These are phyloP conservation scores for Cervus canadensis DNA, from an alignment of 2,113 vertebrate genomes.

Conservation along the genomic window DNA sequence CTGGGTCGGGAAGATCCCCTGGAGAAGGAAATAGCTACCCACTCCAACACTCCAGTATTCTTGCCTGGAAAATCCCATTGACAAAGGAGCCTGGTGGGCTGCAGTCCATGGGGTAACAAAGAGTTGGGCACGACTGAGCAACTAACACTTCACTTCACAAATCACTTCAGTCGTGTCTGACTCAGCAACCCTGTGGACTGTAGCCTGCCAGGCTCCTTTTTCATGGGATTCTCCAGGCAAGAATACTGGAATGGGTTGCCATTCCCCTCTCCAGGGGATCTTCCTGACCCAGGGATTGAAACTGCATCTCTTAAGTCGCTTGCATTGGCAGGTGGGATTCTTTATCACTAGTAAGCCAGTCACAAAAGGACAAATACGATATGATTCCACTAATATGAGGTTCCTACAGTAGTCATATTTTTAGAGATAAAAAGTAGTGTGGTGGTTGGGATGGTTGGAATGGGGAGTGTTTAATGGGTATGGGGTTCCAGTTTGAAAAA, in stretches of 20 bases:
- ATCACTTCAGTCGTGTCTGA: neutral
- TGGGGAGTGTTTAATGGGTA: neutral
- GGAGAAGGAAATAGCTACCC: neutral
- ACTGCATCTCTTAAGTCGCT: neutral
- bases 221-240: neutral
- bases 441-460: neutral
- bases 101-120: neutral
- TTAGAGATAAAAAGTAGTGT: neutral
- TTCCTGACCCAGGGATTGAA: neutral
- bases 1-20: neutral
- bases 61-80: neutral
- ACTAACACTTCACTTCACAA: neutral
- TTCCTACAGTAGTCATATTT: too few relatives aligned
- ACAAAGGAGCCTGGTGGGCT: neutral
- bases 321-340: neutral
- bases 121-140: neutral
- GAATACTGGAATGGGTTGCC: neutral
- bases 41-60: neutral
- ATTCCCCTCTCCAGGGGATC: neutral
- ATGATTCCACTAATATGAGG: neutral
- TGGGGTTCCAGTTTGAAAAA: neutral
- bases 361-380: neutral
- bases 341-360: neutral
- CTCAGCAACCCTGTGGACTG: neutral
- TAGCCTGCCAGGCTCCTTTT: neutral